A percentile compares a stretch with the other conserved stretches of the same genome.
Evolutionary conservation across 2,113 vertebrate species (phyloP).

Genomic region (Platysteira castanea): DNA sequence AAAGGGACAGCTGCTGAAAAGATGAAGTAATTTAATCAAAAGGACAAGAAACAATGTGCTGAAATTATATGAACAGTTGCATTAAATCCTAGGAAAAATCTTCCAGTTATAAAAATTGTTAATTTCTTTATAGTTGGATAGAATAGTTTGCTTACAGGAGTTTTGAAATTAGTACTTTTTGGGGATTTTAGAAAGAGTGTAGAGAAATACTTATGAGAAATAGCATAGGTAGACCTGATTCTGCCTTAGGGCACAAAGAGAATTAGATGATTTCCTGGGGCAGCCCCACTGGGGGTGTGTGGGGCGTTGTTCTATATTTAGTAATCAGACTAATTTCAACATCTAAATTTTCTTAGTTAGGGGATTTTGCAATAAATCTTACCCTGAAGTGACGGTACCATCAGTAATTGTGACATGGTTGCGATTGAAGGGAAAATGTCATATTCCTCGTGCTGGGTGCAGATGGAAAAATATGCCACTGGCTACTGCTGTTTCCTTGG

Average conservation of each 20-base stretch:
- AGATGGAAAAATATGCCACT: slow-evolving; percentile 46
- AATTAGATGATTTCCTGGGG: neutral
- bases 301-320: neutral
- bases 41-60: neutral
- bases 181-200: neutral
- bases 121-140: neutral
- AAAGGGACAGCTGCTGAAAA: neutral
- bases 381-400: neutral
- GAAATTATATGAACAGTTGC: neutral
- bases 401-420: neutral
- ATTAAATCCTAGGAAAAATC: neutral
- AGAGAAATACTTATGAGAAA: neutral
- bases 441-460: slow-evolving; percentile 33
- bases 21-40: neutral
- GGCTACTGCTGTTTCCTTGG: slow-evolving; percentile 50
- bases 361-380: neutral
- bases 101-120: neutral
- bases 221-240: neutral
- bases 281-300: neutral
- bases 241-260: neutral
- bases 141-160: neutral
- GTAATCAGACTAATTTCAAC: neutral
- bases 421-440: neutral
- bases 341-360: neutral
- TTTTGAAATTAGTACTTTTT: neutral